Conservation (phyloP, 2,888 invertebrate species). For the Noctua pronuba region DNA sequence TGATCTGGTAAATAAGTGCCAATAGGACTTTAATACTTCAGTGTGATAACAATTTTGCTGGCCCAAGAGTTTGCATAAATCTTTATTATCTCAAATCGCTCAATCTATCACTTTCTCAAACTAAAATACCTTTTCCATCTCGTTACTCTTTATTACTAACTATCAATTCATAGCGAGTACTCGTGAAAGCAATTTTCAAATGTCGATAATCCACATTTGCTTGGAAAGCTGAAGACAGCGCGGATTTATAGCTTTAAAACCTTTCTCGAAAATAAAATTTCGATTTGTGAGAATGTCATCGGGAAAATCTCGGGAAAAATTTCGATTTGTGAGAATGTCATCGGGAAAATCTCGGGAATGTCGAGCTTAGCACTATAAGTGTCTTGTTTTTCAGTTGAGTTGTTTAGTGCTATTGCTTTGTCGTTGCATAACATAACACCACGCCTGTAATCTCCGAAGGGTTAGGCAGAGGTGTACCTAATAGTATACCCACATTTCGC, state of each 20-base stretch:
- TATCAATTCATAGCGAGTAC: conserved; percentile 49
- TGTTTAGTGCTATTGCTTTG: conserved; percentile 18
- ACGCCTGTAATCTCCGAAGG: no score
- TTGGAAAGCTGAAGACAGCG: conserved; percentile 53
- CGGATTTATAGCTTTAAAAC: conserved; percentile 53
- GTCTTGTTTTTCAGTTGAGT: conserved; percentile 4
- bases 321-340: conserved; percentile 51
- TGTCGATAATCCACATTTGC: conserved; percentile 57
- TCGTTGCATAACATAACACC: background rate
- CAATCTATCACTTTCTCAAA: conserved; percentile 13
- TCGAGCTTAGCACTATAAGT: conserved; percentile 12
- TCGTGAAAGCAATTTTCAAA: conserved; percentile 57
- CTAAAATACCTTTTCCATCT: conserved; percentile 27
- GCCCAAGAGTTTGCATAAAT: background rate
- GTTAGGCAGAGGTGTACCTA: no score
- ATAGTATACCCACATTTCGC: no score
- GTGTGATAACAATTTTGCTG: background rate
- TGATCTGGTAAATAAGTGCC: background rate
- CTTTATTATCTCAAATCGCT: background rate
- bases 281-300: conserved; percentile 51
- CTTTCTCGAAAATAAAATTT: conserved; percentile 51
- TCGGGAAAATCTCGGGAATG: conserved; percentile 25
- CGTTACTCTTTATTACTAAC: conserved; percentile 36
- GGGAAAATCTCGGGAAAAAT: conserved; percentile 34
- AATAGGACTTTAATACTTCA: background rate